Percentiles rank a stretch among this genome's conserved stretches.
Evolutionary conservation across 1,140 invertebrate genomes (phyloP).

Genomic region (Aphidius gifuensis): DNA sequence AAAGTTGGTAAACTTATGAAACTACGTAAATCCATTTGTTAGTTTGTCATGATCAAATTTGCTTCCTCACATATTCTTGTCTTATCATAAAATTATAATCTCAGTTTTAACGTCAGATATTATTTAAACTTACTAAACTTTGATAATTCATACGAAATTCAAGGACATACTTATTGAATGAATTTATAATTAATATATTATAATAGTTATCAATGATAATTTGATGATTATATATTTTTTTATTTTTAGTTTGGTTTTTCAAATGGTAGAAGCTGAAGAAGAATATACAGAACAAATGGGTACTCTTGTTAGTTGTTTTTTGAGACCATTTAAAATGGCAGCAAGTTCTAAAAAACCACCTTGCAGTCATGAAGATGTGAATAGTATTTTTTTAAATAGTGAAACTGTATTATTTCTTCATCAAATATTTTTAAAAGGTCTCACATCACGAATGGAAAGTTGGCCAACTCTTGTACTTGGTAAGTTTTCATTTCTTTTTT

Average conservation of each 20-base stretch:
- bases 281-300: constrained; percentile 92
- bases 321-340: constrained; percentile 91
- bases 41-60: too few species aligned
- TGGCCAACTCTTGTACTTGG: constrained; percentile 89
- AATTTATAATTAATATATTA: too few species aligned
- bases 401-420: constrained; percentile 92
- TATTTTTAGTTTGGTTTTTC: constrained; percentile 75
- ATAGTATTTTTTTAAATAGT: constrained; percentile 92
- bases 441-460: constrained; percentile 86
- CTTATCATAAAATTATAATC: too few species aligned
- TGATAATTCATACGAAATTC: too few species aligned
- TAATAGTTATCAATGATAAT: too few species aligned
- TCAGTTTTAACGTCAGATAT: too few species aligned
- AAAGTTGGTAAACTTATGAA: too few species aligned
- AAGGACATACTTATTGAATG: too few species aligned
- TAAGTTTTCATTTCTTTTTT: constrained; percentile 42
- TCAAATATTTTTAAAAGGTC: constrained; percentile 93
- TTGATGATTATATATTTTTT: too few species aligned
- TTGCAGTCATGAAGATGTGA: constrained; percentile 91
- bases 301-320: constrained; percentile 86
- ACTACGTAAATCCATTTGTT: too few species aligned
- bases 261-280: constrained; percentile 88
- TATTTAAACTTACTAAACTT: too few species aligned
- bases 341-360: constrained; percentile 91
- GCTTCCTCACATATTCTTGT: too few species aligned